Evolutionary conservation across 2,797 vertebrate genomes (phyloP), one percentile per base, ranked within the genome.

Genomic region (Danio kyathit): DNA sequence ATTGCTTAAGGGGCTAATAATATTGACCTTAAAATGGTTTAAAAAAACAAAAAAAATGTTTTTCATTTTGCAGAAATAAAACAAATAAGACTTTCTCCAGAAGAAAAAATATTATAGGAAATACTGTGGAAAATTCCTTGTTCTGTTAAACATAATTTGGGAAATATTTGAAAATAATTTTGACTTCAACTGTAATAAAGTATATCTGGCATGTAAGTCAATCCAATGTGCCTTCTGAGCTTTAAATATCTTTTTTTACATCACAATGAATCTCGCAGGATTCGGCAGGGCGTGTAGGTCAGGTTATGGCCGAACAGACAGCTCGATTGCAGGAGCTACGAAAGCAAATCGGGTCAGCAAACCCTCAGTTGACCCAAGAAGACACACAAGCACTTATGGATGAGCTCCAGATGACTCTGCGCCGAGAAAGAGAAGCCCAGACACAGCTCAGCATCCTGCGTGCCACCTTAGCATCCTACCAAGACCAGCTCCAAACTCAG

Each of bases 361-460:
- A 72, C 12, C 56, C 70, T 59, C 73, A 51, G 76, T 11, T 79
- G 51, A 61, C 56, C 64, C 13, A 46, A 65, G 43, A 64, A 14
- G 69, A 0, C 52, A 17, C 48, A 4, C 61, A 88, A 87, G 90
- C 84, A 44, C 72, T 93, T 83, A 94, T 91, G 89, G 96, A 98
- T 61, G 96, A 98, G 74, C 93, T 98, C 54, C 89, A 89, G 57
- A 88, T 97, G 80, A 92, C 94, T 83, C 87, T 90, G n/a, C 94
- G 88, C 90, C 96, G 95, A 82, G 94, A 96, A 88, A 92, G 92
- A 87, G 96, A 97, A 89, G 94, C 87, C 88, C 94, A 93, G 93
- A 95, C 93, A 85, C 94, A 96, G 84, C 88, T 96, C 13, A 77
- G 89, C 54, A 85, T 91, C 59, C 91, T 96, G 0, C 94, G 92